These are phyloP conservation scores for Drosophila multiciliata DNA, from an alignment of 2,888 invertebrate species.

Conservation along the genomic window DNA sequence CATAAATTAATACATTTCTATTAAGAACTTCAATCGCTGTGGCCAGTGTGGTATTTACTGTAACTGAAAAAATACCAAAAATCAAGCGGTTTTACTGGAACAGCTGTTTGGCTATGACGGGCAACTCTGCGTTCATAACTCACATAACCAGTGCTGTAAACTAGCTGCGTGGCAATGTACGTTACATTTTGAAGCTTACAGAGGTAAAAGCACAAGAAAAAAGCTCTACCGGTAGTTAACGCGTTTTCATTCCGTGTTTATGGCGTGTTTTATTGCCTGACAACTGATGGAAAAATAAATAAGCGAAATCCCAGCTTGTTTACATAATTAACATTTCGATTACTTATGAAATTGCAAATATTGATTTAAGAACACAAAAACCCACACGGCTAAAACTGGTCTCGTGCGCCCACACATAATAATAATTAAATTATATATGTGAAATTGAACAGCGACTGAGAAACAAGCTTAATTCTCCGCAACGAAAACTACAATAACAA, in stretches of 20 bases:
- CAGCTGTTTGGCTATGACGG: slow-evolving; percentile 57
- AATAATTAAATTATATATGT: not conserved
- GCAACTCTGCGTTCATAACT: slow-evolving; percentile 32
- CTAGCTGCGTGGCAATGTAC: slow-evolving; percentile 18
- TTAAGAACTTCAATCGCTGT: slow-evolving; percentile 20
- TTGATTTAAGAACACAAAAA: slow-evolving; percentile 41
- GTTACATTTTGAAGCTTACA: slow-evolving; percentile 47
- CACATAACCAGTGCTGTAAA: slow-evolving; percentile 31
- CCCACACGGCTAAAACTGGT: slow-evolving; percentile 27
- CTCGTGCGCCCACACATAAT: slow-evolving; percentile 47
- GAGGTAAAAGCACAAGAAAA: slow-evolving; percentile 4
- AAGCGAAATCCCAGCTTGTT: slow-evolving; percentile 19
- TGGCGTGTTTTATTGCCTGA: slow-evolving; percentile 29
- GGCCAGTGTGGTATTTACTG: slow-evolving; percentile 9
- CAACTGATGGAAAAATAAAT: not conserved
- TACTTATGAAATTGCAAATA: slow-evolving; percentile 47
- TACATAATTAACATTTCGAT: slow-evolving; percentile 32
- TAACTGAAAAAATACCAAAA: slow-evolving; percentile 18
- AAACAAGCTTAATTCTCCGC: slow-evolving; percentile 31
- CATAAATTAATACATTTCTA: slow-evolving; percentile 53
- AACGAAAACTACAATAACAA: slow-evolving; percentile 1
- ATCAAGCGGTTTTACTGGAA: slow-evolving; percentile 8
- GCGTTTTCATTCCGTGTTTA: slow-evolving; percentile 26
- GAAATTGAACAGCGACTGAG: slow-evolving; percentile 7
- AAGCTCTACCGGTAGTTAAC: slow-evolving; percentile 38